Evolutionary conservation across 1,140 invertebrate species (phyloP), one percentile per base, ranked within the genome.

Genomic region (Drosophila truncata): DNA sequence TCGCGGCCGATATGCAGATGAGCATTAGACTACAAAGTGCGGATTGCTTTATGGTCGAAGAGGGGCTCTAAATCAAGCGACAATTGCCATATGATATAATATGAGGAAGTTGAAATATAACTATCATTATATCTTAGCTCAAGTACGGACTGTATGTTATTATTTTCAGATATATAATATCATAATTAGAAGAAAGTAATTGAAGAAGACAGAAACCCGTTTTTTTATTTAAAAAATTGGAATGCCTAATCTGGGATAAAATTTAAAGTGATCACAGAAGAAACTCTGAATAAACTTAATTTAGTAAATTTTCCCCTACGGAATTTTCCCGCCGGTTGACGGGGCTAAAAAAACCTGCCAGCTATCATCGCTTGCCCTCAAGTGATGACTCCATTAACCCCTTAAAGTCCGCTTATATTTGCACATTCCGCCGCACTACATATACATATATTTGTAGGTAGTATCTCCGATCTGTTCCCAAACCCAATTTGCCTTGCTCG

Each of bases 381-480:
- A 20, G 37, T 55, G 42, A 69, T 55, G 66, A 54, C 63, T 69
- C 64, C 64, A 69, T 70, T 70, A 70, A 70, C 66, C 66, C 63
- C 66, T 23, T 11, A 50, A 35, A 67, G 33, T 44, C 29, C 27
- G n/a, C 18, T 23, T 39, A 69, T 71, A 72, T 72, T 71, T 58
- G 66, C 66, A 41, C 66, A 72, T 47, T 58, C 50, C 41, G 31
- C 61, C 44, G 23, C 55, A 25, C 16, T 33, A 37, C 7, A 39
- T n/a, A 33, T 25, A 31, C 11, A 11, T 27, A n/a, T 27, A 33
- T 59, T 14, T 27, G n/a, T 18, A 7, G 7, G 8, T 5, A 35
- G 14, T 69, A 70, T 55, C 66, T 70, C 18, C 37, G 66, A 70
- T 70, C 66, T 70, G 29, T 70, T 70, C 66, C 66, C 66, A 70